Percentiles rank a stretch among this genome's conserved stretches.
phyloP scores from a whole-genome alignment of 2,113 vertebrate genomes.

The Paradoxurus hermaphroditus region DNA sequence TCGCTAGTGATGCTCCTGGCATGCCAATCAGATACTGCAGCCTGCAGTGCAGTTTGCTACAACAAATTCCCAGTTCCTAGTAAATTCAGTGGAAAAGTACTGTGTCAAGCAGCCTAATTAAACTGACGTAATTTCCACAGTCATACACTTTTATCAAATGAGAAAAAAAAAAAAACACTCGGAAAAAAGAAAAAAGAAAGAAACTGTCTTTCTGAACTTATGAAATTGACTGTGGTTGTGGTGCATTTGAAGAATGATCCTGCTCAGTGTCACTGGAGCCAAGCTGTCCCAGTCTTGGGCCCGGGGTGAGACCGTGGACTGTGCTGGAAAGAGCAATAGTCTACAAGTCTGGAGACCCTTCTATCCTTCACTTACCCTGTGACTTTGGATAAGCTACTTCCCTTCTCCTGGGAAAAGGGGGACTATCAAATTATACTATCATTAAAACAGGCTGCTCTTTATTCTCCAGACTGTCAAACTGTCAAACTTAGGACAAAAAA shows the following conservation, averaged over 20 bases:
- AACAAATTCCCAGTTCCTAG: constrained; percentile 79
- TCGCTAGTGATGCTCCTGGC: constrained; percentile 84
- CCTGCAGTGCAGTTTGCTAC: constrained; percentile 85
- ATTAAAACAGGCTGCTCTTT: constrained; percentile 25
- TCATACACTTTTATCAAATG: constrained; percentile 64
- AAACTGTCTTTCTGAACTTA: constrained; percentile 50
- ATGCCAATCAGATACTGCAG: constrained; percentile 88
- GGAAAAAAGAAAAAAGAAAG: constrained; percentile 45
- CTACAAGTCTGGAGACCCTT: background rate
- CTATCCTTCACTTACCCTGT: background rate
- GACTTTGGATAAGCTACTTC: constrained; percentile 39
- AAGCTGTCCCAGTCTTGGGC: background rate
- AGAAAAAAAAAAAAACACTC: background rate
- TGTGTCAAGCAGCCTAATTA: constrained; percentile 77
- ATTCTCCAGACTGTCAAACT: constrained; percentile 41
- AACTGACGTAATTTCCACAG: constrained; percentile 71
- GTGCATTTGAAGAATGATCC: constrained; percentile 63
- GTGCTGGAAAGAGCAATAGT: background rate
- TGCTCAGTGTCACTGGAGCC: constrained; percentile 16
- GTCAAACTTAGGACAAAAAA: background rate
- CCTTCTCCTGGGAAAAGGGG: background rate
- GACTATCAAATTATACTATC: background rate
- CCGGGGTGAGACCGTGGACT: background rate
- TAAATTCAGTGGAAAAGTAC: constrained; percentile 87
- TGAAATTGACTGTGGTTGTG: background rate